Base-by-base conservation (phyloP, 2,113 vertebrate genomes). In the Trinectes maculatus region DNA sequence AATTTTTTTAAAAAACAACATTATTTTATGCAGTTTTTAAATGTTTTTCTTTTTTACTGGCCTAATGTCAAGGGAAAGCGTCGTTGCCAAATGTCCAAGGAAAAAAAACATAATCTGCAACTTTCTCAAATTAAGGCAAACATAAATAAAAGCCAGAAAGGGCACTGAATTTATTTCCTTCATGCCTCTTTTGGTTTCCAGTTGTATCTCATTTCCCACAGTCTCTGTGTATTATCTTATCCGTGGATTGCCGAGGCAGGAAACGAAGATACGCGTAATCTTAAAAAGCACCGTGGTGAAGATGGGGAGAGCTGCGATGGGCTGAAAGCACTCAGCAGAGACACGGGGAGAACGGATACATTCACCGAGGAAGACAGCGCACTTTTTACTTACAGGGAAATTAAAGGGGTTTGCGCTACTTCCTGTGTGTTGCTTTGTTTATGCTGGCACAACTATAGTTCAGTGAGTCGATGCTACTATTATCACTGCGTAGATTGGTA, bases 201-300 rank as follows among this genome's bases (percentile, higher is more conserved):
- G 2, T 60, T 53, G 34, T 18, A 67, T 77, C 74, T 65, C 0
- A 52, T 82, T 87, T 86, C 78, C 55, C 76, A 79, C 77, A 67
- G 62, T 64, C 33, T 8, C n/a, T 18, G 34, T 43, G 26, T 15
- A 68, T 61, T 72, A 85, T 83, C 84, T 87, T 77, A 86, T 84
- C 84, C 79, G 12, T 10, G 64, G 26, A 59, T 52, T 71, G 58
- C 73, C 47, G 19, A 56, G 66, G 59, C 82, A 83, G 82, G 87
- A 85, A 89, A 75, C 57, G 37, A 48, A 84, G 83, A 88, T 84
- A 77, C 57, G 70, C 15, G 33, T 84, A 83, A 86, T 89, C 74
- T 84, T 21, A 51, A 71, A 40, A 72, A 58, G 36, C 56, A 37
- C 40, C 28, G 13, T 8, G 54, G 82, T 79, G 86, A 81, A 79